phyloP scores from a whole-genome alignment of 2,888 invertebrate species.

The Erpobdella octoculata region DNA sequence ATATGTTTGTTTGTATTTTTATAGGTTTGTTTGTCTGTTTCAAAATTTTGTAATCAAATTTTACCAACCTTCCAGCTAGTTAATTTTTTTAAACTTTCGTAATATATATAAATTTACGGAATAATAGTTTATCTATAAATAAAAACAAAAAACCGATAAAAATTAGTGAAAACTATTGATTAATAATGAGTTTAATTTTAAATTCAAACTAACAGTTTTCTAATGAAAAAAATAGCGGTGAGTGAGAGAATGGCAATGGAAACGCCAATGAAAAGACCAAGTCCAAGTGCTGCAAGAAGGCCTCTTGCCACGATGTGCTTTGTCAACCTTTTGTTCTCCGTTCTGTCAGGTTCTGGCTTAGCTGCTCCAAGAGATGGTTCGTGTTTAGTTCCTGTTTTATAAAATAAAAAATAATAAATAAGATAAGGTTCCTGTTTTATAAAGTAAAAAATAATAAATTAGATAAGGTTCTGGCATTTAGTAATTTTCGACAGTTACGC shows the following conservation, averaged over 20 bases:
- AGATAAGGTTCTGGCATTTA: no score
- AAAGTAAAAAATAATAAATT: no score
- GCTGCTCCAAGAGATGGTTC: slow-evolving; percentile 3
- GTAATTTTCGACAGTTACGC: no score
- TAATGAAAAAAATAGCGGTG: background rate
- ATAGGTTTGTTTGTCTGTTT: no score
- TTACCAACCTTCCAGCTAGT: no score
- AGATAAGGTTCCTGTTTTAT: background rate
- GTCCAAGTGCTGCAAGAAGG: slow-evolving; percentile 1
- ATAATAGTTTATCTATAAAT: no score
- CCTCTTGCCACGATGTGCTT: background rate
- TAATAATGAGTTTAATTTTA: background rate
- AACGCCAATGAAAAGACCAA: background rate
- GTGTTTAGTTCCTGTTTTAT: background rate
- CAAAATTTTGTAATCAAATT: no score
- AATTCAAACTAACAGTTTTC: background rate
- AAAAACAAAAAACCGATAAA: no score
- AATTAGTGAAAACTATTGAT: no score
- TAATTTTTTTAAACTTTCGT: no score
- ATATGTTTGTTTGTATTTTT: no score
- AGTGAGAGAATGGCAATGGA: background rate
- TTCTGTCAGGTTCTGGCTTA: background rate
- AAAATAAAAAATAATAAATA: background rate
- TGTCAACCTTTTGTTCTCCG: background rate
- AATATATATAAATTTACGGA: no score